phyloP scores from a whole-genome alignment of 1,140 invertebrate genomes.

The Epicauta chinensis region DNA sequence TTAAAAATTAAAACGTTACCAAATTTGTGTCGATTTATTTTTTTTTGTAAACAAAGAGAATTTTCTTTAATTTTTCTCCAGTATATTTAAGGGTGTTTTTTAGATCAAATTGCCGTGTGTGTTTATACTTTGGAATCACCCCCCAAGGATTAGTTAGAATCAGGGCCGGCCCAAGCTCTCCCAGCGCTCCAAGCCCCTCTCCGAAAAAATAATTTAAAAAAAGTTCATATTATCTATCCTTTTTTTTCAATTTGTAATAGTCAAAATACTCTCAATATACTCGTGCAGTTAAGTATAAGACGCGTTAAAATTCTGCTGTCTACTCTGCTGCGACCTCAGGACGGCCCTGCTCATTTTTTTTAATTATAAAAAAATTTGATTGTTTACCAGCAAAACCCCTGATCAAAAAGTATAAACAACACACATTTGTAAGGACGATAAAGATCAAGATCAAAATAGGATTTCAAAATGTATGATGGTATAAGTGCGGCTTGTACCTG shows the following conservation, averaged over 20 bases:
- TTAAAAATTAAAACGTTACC: constrained; percentile 15
- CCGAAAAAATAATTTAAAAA: too few species aligned
- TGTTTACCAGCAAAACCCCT: too few species aligned
- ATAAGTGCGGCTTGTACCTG: constrained; percentile 25
- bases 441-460: background rate
- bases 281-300: too few species aligned
- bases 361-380: background rate
- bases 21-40: constrained; percentile 11
- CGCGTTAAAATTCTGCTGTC: too few species aligned
- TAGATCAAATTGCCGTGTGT: constrained; percentile 1
- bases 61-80: constrained; percentile 6
- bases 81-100: background rate
- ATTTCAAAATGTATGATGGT: constrained; percentile 14
- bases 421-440: background rate
- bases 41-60: background rate
- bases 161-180: too few species aligned
- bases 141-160: background rate
- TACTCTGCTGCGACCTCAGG: too few species aligned
- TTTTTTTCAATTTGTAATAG: too few species aligned
- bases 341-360: background rate
- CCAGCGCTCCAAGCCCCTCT: too few species aligned
- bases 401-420: constrained; percentile 16
- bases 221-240: too few species aligned
- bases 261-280: too few species aligned
- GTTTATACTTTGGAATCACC: constrained; percentile 5